Conservation (phyloP, 2,797 vertebrate genomes). For the Cheirogaleus major region DNA sequence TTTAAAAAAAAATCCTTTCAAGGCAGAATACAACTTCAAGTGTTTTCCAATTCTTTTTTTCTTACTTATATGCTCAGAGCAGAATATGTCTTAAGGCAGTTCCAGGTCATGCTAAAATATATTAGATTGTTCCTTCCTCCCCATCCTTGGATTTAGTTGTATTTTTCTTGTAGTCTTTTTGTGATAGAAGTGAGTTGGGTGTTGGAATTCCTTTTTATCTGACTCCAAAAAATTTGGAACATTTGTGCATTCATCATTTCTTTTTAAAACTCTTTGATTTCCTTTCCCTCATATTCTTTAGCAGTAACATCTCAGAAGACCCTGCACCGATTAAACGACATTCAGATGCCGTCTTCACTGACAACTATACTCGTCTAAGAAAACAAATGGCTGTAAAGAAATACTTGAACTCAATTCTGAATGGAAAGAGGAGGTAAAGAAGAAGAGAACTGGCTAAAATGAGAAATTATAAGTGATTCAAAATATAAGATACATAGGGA, state of each 20-base stretch:
- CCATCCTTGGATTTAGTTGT: not conserved
- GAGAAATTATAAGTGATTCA: not conserved
- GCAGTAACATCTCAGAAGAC: constrained; percentile 90
- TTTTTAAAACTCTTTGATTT: constrained; percentile 13
- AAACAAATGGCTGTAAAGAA: constrained; percentile 99
- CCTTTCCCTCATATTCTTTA: constrained; percentile 52
- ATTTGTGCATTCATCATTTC: not conserved
- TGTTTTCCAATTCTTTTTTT: not conserved
- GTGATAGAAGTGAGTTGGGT: not conserved
- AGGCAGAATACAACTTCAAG: not conserved
- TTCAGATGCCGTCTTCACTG: constrained; percentile 96
- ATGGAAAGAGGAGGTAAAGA: constrained; percentile 95
- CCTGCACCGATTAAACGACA: constrained; percentile 93
- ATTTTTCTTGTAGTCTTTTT: not conserved
- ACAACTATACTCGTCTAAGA: constrained; percentile 97
- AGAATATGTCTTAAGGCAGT: not conserved
- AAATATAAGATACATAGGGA: not conserved
- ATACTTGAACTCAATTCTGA: constrained; percentile 95
- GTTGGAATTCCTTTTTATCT: not conserved
- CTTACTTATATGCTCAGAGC: not conserved
- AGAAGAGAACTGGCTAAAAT: not conserved
- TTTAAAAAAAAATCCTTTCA: not conserved
- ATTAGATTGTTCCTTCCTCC: not conserved
- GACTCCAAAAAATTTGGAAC: not conserved
- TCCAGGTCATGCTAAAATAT: not conserved